Evolutionary conservation across 1,140 invertebrate species (phyloP).

Genomic region (Lycorma delicatula): DNA sequence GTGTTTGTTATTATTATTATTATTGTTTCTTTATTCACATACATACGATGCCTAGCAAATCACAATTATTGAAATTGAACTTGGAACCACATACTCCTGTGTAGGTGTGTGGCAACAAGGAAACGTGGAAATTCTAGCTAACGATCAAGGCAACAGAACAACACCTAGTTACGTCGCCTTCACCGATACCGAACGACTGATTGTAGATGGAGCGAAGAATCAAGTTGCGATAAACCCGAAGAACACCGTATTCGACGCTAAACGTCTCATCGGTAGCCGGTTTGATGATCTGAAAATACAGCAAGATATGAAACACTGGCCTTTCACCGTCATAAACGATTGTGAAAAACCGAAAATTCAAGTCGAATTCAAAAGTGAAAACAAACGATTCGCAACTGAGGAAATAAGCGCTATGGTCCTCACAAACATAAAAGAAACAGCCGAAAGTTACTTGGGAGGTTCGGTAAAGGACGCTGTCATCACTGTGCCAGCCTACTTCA

Average conservation of each 20-base stretch:
- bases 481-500: slow-evolving; percentile 66
- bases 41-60: too few species aligned
- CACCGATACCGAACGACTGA: slow-evolving; percentile 57
- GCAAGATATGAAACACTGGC: slow-evolving; percentile 53
- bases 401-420: slow-evolving; percentile 79
- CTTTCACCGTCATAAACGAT: slow-evolving; percentile 54
- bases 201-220: slow-evolving; percentile 65
- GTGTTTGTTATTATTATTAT: too few species aligned
- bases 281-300: slow-evolving; percentile 59
- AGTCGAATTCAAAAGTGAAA: slow-evolving; percentile 34
- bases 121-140: slow-evolving; percentile 87
- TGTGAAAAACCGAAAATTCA: slow-evolving; percentile 54
- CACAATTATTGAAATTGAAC: slow-evolving; percentile 36
- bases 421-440: slow-evolving; percentile 65
- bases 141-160: slow-evolving; percentile 88
- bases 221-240: slow-evolving; percentile 64
- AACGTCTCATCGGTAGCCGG: slow-evolving; percentile 53
- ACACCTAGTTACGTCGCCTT: slow-evolving; percentile 89
- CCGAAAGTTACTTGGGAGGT: slow-evolving; percentile 46
- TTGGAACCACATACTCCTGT: slow-evolving; percentile 57
- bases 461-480: slow-evolving; percentile 55
- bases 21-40: too few species aligned
- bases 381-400: slow-evolving; percentile 62
- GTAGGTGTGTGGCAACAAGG: slow-evolving; percentile 75
- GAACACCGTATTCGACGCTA: slow-evolving; percentile 57